Evolutionary conservation across 1,140 invertebrate species (phyloP).

Genomic region (Drosophila ambigua): DNA sequence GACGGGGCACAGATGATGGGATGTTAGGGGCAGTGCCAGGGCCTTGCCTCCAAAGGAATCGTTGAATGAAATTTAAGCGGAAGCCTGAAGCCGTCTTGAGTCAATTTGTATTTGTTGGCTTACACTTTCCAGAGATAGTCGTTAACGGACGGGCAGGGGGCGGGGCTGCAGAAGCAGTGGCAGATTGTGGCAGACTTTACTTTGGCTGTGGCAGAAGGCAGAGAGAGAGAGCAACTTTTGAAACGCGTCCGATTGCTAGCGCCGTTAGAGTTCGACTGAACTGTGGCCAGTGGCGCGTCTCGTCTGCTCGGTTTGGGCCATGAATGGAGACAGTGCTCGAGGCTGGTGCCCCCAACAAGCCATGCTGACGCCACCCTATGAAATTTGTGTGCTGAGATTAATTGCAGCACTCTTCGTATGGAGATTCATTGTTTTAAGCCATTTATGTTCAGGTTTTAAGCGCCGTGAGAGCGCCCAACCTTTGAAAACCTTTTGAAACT

Average conservation of each 20-base stretch:
- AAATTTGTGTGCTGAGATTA: too few relatives aligned
- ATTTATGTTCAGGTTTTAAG: neutral
- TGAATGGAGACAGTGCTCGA: neutral
- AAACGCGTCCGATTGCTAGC: slow-evolving; percentile 64
- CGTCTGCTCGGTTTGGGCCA: slow-evolving; percentile 2
- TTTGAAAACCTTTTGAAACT: neutral
- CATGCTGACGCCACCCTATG: too few relatives aligned
- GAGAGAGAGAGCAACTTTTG: slow-evolving; percentile 28
- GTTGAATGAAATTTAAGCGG: neutral
- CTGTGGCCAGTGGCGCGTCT: slow-evolving; percentile 6
- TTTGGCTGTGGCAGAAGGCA: neutral
- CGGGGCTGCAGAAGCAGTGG: too few relatives aligned
- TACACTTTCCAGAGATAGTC: slow-evolving; percentile 19
- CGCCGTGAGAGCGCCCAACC: too few relatives aligned
- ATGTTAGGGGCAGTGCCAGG: neutral
- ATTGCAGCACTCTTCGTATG: too few relatives aligned
- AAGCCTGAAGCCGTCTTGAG: too few relatives aligned
- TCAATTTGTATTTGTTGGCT: neutral
- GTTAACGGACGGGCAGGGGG: too few relatives aligned
- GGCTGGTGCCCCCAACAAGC: too few relatives aligned
- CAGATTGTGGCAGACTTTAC: too few relatives aligned
- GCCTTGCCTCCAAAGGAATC: slow-evolving; percentile 1
- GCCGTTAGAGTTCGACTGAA: slow-evolving; percentile 67
- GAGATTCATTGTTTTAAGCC: too few relatives aligned
- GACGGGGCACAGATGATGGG: neutral